Percentiles rank a stretch among this genome's conserved stretches.
Conservation (phyloP, 2,797 vertebrate species). For the Coranthus polyacanthus region DNA sequence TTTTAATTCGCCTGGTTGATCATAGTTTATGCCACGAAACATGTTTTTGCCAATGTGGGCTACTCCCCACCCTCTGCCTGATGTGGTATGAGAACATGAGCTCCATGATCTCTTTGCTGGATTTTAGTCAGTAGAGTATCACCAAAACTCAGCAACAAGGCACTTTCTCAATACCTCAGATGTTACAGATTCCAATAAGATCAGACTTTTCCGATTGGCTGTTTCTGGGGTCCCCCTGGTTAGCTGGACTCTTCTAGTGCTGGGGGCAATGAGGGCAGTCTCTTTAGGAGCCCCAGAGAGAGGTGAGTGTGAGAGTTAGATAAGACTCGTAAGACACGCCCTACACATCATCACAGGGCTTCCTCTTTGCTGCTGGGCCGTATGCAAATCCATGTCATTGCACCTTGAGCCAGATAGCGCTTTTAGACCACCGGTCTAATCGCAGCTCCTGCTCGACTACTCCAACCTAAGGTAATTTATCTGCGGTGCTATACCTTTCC, state of each 20-base stretch:
- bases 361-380: conserved; percentile 54
- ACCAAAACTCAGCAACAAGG: conserved; percentile 34
- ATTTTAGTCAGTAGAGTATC: conserved; percentile 27
- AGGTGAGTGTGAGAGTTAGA: conserved; percentile 74
- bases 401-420: conserved; percentile 38
- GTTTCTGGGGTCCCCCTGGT: conserved; percentile 56
- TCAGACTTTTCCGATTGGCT: conserved; percentile 54
- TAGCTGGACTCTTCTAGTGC: conserved; percentile 37
- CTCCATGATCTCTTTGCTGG: conserved; percentile 2
- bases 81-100: conserved; percentile 10
- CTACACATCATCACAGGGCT: conserved; percentile 63
- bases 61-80: conserved; percentile 28
- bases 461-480: conserved; percentile 39
- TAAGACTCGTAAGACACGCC: conserved; percentile 79
- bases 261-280: conserved; percentile 47
- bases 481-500: conserved; percentile 53
- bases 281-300: conserved; percentile 66
- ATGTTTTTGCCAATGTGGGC: conserved; percentile 32
- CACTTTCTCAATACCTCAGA: conserved; percentile 58
- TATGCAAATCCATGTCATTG: conserved; percentile 41
- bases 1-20: conserved; percentile 21
- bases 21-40: conserved; percentile 4
- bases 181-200: conserved; percentile 38
- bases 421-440: conserved; percentile 42
- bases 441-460: conserved; percentile 56